Evolutionary conservation across 2,888 invertebrate species (phyloP), one percentile per base, ranked within the genome.

Genomic region (Corythucha ciliata): DNA sequence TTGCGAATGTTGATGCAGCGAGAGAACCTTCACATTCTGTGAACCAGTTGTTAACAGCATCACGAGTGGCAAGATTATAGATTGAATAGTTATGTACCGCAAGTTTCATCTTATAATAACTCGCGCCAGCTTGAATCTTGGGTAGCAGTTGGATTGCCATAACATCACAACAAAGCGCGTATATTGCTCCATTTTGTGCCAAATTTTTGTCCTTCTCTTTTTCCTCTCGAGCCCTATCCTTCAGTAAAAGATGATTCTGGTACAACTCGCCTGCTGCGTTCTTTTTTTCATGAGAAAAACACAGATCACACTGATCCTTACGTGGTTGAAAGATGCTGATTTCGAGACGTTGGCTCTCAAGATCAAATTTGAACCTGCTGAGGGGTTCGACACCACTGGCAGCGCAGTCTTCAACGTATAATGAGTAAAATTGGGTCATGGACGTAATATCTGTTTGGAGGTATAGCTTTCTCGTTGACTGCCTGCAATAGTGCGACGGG

Each of bases 21-120:
- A 46, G 39, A 42, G n/a, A n/a, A 12, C 5, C 20, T 37, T 37
- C n/a, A 5, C 26, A 26, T 26, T 44, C 44, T 16, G 24, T 29
- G 33, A 49, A 49, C 49, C 49, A 49, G 25, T 49, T 46, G n/a
- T 46, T 29, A 16, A 45, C 8, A n/a, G 24, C 41, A 24, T 49
- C 49, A 12, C 32, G 12, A 12, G 48, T 42, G 26, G 45, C 42
- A 12, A 48, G 18, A 25, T 48, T 48, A 33, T 44, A 48, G n/a
- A 49, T 22, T 16, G 49, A 33, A 25, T 45, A 49, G 32, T 46
- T 47, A 20, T 49, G 42, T 8, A 21, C 32, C 16, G 41, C 16
- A 14, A 49, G 26, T 44, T 44, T 44, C 29, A 44, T 25, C 16
- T 44, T 44, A 29, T 27, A 44, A 18, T 44, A 44, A 8, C 27